Conservation (phyloP, 1,140 invertebrate genomes). For the Nasonia longicornis region DNA sequence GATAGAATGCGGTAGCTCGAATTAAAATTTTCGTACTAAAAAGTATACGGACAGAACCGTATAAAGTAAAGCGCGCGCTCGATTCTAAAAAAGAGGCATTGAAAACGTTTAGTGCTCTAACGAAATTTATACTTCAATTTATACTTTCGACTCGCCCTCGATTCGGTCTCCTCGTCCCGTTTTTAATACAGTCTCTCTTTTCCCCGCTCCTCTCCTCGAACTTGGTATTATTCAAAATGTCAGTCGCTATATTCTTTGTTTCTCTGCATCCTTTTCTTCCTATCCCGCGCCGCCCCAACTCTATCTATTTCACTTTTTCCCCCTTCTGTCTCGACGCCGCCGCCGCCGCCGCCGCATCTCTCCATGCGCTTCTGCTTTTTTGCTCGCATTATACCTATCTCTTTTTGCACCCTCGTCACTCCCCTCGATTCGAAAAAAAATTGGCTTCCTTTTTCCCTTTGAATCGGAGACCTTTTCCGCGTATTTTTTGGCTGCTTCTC, state of each 20-base stretch:
- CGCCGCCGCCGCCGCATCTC: not conserved
- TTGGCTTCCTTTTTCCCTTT: conserved; percentile 46
- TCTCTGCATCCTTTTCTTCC: conserved; percentile 32
- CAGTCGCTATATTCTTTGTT: conserved; percentile 45
- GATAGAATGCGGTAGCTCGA: not conserved
- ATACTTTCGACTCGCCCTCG: conserved; percentile 15
- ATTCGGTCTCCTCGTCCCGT: conserved; percentile 22
- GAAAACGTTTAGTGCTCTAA: conserved; percentile 29
- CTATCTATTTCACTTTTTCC: conserved; percentile 41
- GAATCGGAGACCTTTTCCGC: conserved; percentile 26
- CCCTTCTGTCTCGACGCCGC: not conserved
- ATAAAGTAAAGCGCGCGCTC: not conserved
- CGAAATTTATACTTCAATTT: conserved; percentile 35
- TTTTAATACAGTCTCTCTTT: conserved; percentile 39
- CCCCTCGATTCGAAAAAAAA: conserved; percentile 31
- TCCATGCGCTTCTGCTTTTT: not conserved
- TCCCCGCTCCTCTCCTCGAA: not conserved
- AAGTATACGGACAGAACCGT: not conserved
- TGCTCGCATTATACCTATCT: conserved; percentile 32
- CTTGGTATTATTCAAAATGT: conserved; percentile 36
- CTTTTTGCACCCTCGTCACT: conserved; percentile 45
- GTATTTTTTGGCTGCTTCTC: conserved; percentile 13
- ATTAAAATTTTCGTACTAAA: not conserved
- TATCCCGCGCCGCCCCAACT: conserved; percentile 17
- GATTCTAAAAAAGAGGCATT: not conserved